Percentiles rank a stretch among this genome's conserved stretches.
Evolutionary conservation across 1,140 invertebrate genomes (phyloP).

Genomic region (Scylla paramamosain): DNA sequence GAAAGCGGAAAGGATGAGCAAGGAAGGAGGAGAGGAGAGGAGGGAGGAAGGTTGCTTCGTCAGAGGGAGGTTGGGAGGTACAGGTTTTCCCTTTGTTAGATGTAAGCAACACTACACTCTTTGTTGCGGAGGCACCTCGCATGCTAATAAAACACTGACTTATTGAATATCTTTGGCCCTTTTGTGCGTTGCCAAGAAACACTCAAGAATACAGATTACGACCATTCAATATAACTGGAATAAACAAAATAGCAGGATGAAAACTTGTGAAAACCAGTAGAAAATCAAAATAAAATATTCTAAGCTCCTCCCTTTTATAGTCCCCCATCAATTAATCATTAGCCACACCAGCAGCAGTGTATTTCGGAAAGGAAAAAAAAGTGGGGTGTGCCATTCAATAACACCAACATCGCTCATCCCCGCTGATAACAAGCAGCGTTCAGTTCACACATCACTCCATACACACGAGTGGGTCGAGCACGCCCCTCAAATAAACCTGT

Average conservation of each 20-base stretch:
- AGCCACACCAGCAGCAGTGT: not conserved
- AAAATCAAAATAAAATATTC: not conserved
- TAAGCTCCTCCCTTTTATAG: no score
- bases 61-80: not conserved
- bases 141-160: no score
- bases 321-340: not conserved
- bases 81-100: not conserved
- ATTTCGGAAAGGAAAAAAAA: not conserved
- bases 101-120: not conserved
- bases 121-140: not conserved
- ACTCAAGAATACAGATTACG: no score
- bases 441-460: constrained; percentile 21
- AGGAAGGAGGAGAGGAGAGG: not conserved
- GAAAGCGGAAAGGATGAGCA: no score
- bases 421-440: constrained; percentile 12
- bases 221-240: no score
- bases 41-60: not conserved
- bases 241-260: no score
- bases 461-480: not conserved
- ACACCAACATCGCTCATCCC: not conserved
- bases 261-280: no score
- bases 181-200: no score
- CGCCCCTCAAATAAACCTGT: constrained; percentile 11
- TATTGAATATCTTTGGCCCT: no score
- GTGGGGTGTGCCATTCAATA: not conserved